phyloP scores from a whole-genome alignment of 2,113 vertebrate species.

The Gobius niger region DNA sequence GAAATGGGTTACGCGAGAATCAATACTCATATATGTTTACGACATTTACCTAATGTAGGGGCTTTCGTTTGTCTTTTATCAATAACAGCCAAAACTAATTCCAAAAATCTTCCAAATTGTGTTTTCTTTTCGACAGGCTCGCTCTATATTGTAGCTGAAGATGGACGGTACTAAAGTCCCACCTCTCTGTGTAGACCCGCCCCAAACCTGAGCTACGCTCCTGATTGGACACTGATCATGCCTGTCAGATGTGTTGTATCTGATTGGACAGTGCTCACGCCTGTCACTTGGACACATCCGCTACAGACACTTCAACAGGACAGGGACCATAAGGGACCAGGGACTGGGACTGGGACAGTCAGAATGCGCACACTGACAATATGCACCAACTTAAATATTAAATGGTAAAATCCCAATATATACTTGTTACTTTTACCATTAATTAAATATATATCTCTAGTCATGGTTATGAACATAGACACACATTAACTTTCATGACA shows the following conservation, averaged over 20 bases:
- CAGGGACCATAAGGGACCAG: too few species aligned
- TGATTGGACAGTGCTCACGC: slow-evolving; percentile 51
- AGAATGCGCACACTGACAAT: too few species aligned
- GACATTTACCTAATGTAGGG: slow-evolving; percentile 73
- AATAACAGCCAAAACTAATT: slow-evolving; percentile 70
- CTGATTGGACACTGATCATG: slow-evolving; percentile 53
- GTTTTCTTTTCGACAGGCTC: slow-evolving; percentile 78
- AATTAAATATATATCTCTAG: background rate
- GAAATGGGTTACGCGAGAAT: slow-evolving; percentile 66
- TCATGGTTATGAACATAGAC: background rate
- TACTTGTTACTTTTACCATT: background rate
- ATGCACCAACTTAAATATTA: too few species aligned
- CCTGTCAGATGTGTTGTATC: slow-evolving; percentile 3
- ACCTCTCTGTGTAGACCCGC: slow-evolving; percentile 54
- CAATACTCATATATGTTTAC: slow-evolving; percentile 58
- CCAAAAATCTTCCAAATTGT: slow-evolving; percentile 73
- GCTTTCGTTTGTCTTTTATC: slow-evolving; percentile 75
- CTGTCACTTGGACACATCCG: slow-evolving; percentile 53
- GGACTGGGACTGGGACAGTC: slow-evolving; percentile 23
- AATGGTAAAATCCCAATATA: too few species aligned
- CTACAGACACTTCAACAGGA: background rate
- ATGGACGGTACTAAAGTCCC: slow-evolving; percentile 78
- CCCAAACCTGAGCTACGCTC: slow-evolving; percentile 35
- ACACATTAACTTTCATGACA: background rate
- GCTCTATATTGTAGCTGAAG: slow-evolving; percentile 78